Percentiles rank a stretch among this genome's conserved stretches.
Evolutionary conservation across 2,888 invertebrate genomes (phyloP).

Genomic region (Lithophane ornitopus): DNA sequence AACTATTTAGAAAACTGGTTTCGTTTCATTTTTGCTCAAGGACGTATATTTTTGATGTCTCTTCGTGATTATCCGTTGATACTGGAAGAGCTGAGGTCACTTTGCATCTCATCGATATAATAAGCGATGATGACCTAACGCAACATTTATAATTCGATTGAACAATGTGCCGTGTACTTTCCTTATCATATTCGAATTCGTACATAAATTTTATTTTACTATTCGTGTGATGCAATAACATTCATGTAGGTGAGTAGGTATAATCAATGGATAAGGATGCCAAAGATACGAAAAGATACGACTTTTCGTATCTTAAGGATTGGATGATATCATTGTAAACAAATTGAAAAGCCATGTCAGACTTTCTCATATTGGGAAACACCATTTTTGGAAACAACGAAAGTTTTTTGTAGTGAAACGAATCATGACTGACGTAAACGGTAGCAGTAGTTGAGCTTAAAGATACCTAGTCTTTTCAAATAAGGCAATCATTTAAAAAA

Average conservation of each 20-base stretch:
- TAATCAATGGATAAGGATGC: conserved; percentile 46
- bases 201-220: conserved; percentile 26
- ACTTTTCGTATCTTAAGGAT: conserved; percentile 26
- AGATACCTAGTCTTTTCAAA: background rate
- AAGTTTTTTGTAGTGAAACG: conserved; percentile 26
- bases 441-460: background rate
- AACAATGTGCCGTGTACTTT: conserved; percentile 59
- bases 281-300: conserved; percentile 30
- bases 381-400: conserved; percentile 22
- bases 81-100: conserved; percentile 76
- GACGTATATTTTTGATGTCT: conserved; percentile 72
- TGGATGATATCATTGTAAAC: conserved; percentile 39
- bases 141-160: conserved; percentile 60
- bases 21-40: conserved; percentile 69
- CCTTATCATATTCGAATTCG: conserved; percentile 47
- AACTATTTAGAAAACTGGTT: conserved; percentile 74
- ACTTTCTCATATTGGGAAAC: conserved; percentile 30
- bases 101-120: conserved; percentile 81
- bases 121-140: conserved; percentile 81
- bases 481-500: background rate
- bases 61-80: conserved; percentile 69
- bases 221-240: conserved; percentile 46
- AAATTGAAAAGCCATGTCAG: conserved; percentile 47
- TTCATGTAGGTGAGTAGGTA: background rate
- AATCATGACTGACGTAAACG: conserved; percentile 22